A percentile compares a stretch with the other conserved stretches of the same genome.
Conservation (phyloP, 2,888 invertebrate species). For the Thysanoteuthis rhombus region DNA sequence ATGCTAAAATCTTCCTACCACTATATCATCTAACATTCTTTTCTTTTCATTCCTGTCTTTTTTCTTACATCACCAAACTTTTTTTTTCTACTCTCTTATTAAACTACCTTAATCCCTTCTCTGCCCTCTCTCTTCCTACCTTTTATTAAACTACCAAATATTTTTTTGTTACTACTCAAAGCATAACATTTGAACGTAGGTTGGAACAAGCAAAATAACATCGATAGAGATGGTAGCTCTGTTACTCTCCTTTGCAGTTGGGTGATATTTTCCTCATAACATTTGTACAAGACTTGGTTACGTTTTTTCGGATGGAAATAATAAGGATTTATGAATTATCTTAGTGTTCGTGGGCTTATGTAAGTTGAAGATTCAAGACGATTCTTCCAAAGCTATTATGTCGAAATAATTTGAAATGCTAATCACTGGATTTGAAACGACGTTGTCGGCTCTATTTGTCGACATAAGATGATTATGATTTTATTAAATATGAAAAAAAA, state of each 20-base stretch:
- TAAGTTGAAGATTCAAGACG: neutral
- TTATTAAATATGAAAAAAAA: neutral
- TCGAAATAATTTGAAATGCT: neutral
- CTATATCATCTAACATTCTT: too few relatives aligned
- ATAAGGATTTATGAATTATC: neutral
- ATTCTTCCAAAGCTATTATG: neutral
- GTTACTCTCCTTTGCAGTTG: neutral
- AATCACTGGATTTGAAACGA: neutral
- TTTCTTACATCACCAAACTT: too few relatives aligned
- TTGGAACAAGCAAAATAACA: too few relatives aligned
- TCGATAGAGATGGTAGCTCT: neutral
- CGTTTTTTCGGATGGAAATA: neutral
- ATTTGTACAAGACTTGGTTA: neutral
- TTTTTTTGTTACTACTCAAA: too few relatives aligned
- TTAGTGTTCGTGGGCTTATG: neutral
- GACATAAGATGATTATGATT: neutral
- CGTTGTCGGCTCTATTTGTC: neutral
- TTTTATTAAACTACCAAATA: too few relatives aligned
- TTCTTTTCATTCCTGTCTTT: too few relatives aligned
- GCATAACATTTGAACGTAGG: too few relatives aligned
- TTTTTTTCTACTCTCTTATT: too few relatives aligned
- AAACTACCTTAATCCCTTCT: too few relatives aligned
- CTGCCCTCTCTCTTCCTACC: too few relatives aligned
- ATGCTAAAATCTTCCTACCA: too few relatives aligned
- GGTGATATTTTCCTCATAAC: neutral